Base-by-base conservation (phyloP, 1,140 invertebrate genomes). In the Halyomorpha halys region DNA sequence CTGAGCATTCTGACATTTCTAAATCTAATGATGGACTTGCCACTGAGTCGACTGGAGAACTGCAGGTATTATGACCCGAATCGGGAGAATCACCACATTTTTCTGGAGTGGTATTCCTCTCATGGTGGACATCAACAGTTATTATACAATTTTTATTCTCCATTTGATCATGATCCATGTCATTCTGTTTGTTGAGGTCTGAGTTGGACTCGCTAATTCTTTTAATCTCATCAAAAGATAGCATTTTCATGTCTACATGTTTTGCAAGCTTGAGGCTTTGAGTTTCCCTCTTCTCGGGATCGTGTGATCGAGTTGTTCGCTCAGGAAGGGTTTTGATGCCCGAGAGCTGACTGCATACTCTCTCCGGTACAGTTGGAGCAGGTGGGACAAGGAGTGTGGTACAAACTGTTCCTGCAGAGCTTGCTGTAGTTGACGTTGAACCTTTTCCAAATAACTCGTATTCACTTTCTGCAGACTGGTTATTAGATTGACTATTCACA, bases 391-490 rank as follows among this genome's bases (percentile, higher is more conserved):
- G 76, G 44, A 90, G 71, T 2, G 87, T 86, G 0, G 89, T 91
- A 67, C 88, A 91, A 45, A 93, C 90, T 0, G 91, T 93, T 47
- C 90, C 90, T 47, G 89, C 89, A 9, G 90, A 92, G 70, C 89
- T 92, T 1, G 90, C 90, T 0, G 90, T 93, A 0, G 90, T 93
- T 16, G 89, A 91, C 0, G 90, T 92, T 8, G 70, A 71, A 1
- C 90, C 90, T 74, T 89, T 85, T 3, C 90, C 90, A 71, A 91
- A 92, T 1, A 93, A 73, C 76, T 93, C 90, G 71, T 93, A 92
- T 72, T 93, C 90, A 73, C 87, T 91, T 75, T 91, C 89, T 2
- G 85, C 83, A 4, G 68, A 70, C 18, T 76, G 63, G 14, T 75
- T 75, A 77, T 84, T 65, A 21, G 60, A 45, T 6, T 63, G 56